Conservation (phyloP, 2,113 vertebrate genomes). For the Alexandromys fortis region DNA sequence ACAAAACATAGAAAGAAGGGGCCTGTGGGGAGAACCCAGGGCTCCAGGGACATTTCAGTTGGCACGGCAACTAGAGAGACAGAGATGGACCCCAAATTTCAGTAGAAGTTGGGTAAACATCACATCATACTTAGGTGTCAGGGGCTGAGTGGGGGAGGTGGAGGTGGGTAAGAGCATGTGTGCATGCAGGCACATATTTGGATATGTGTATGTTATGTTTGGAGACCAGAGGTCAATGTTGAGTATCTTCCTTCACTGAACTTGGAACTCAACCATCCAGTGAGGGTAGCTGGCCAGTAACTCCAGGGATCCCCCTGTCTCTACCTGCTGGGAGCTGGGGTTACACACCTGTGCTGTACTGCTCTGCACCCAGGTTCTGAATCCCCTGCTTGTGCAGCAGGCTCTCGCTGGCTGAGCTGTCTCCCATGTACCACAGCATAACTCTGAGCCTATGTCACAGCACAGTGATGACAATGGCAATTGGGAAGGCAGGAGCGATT, state of each 20-base stretch:
- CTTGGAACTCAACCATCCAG: background rate
- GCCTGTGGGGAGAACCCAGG: background rate
- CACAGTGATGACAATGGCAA: background rate
- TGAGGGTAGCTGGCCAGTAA: background rate
- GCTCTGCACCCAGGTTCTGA: background rate
- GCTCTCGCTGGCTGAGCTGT: background rate
- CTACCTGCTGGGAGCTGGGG: background rate
- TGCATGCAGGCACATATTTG: too few relatives aligned
- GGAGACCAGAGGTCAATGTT: background rate
- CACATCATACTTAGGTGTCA: background rate
- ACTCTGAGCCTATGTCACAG: background rate
- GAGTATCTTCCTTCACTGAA: background rate
- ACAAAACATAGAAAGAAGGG: background rate
- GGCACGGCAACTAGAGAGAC: background rate
- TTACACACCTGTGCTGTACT: background rate
- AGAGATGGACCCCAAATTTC: background rate
- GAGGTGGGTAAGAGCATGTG: background rate
- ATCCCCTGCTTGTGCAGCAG: background rate
- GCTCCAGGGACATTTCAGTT: background rate
- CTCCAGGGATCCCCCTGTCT: background rate
- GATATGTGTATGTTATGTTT: background rate
- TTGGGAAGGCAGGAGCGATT: background rate
- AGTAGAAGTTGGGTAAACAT: background rate
- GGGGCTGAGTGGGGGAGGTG: too few relatives aligned
- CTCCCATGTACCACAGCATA: background rate